Conservation (phyloP, 2,113 vertebrate species). For the Semnopithecus entellus region DNA sequence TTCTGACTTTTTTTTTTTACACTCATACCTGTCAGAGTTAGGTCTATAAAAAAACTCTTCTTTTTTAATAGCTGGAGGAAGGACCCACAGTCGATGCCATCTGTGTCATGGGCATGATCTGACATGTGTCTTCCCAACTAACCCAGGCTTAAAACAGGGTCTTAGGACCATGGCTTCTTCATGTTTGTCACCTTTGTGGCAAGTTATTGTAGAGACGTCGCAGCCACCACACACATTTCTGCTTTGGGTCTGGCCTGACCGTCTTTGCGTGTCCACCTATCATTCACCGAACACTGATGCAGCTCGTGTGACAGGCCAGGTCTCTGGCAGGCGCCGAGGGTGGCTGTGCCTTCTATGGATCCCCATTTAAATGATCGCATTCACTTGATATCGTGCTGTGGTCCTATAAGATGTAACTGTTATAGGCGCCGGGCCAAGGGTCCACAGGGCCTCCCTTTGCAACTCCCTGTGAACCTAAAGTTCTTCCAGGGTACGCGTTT, state of each 20-base stretch:
- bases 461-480: neutral
- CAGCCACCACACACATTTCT: neutral
- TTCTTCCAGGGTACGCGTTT: neutral
- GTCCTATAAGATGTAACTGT: accelerated
- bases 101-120: neutral
- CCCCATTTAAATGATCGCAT: too few relatives aligned
- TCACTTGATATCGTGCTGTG: accelerated
- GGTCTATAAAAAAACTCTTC: constrained; percentile 57
- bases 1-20: constrained; percentile 72
- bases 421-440: neutral
- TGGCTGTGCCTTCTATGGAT: accelerated
- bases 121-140: constrained; percentile 24
- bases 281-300: accelerated
- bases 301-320: neutral
- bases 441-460: neutral
- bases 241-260: neutral
- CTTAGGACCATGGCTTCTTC: neutral
- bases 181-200: neutral
- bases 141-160: constrained; percentile 61
- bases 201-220: neutral
- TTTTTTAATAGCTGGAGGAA: constrained; percentile 50
- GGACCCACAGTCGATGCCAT: neutral
- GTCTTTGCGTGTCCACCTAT: accelerated
- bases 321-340: neutral
- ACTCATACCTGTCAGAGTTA: constrained; percentile 67